Evolutionary conservation across 35 echinoderm and acorn worm genomes (phyloP).

Genomic region (Holothuria glaberrima): DNA sequence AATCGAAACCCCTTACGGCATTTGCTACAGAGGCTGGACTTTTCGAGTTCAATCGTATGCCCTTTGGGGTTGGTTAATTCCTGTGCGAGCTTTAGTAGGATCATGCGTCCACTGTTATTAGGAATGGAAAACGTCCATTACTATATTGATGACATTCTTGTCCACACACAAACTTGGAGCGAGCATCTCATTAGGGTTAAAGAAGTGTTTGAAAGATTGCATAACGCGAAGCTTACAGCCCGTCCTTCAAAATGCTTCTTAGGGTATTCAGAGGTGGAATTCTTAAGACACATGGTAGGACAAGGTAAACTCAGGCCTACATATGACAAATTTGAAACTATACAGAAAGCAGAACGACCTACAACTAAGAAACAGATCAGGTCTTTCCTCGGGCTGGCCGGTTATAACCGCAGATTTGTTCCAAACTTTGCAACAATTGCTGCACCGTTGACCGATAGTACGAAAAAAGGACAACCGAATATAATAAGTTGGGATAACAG

Average conservation of each 20-base stretch:
- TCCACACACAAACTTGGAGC: slow-evolving; percentile 50
- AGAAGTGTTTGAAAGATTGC: slow-evolving; percentile 10
- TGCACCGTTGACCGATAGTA: not conserved
- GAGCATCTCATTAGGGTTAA: slow-evolving; percentile 14
- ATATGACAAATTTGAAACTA: slow-evolving; percentile 46
- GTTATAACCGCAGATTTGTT: slow-evolving; percentile 46
- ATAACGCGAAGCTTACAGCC: slow-evolving; percentile 45
- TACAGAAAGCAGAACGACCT: slow-evolving; percentile 31
- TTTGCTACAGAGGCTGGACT: slow-evolving; percentile 55
- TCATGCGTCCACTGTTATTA: slow-evolving; percentile 59
- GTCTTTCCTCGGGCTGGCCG: slow-evolving; percentile 36
- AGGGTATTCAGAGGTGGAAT: slow-evolving; percentile 52
- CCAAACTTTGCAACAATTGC: slow-evolving; percentile 28
- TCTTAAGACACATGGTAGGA: slow-evolving; percentile 59
- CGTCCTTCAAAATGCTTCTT: slow-evolving; percentile 58
- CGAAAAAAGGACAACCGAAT: slow-evolving; percentile 28
- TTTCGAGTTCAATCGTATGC: slow-evolving; percentile 73
- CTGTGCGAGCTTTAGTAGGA: slow-evolving; percentile 59
- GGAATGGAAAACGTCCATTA: slow-evolving; percentile 68
- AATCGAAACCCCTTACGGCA: slow-evolving; percentile 33
- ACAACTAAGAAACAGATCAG: slow-evolving; percentile 9
- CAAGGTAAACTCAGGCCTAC: slow-evolving; percentile 38
- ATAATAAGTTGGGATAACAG: not conserved
- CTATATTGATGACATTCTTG: slow-evolving; percentile 64
- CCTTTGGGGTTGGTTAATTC: slow-evolving; percentile 76